Evolutionary conservation across 2,888 invertebrate species (phyloP).

Genomic region (Trachelus stipa): DNA sequence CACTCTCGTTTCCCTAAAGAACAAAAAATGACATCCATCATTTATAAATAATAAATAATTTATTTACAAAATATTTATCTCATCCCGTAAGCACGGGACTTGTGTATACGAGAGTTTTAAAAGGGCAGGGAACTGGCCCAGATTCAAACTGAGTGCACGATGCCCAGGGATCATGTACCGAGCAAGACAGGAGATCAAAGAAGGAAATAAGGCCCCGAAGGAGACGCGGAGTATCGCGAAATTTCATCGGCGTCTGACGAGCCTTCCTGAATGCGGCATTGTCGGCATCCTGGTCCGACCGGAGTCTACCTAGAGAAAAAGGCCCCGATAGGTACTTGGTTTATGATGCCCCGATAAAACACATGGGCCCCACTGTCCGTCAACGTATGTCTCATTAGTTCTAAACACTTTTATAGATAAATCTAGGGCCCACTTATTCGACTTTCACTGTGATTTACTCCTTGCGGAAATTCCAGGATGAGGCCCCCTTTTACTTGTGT

Average conservation of each 20-base stretch:
- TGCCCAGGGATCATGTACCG: not conserved
- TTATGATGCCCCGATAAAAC: slow-evolving; percentile 10
- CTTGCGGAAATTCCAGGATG: too few species aligned
- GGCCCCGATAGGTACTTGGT: not conserved
- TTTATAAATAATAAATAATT: not conserved
- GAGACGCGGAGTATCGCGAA: slow-evolving; percentile 40
- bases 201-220: not conserved
- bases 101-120: too few species aligned
- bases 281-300: slow-evolving; percentile 25
- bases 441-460: too few species aligned
- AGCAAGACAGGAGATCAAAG: slow-evolving; percentile 18
- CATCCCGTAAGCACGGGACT: too few species aligned
- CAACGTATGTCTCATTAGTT: slow-evolving; percentile 53
- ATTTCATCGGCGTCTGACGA: slow-evolving; percentile 42
- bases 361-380: slow-evolving; percentile 34
- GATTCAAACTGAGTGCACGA: slow-evolving; percentile 32
- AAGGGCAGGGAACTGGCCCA: slow-evolving; percentile 42
- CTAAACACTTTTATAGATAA: slow-evolving; percentile 23
- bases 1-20: slow-evolving; percentile 70
- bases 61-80: too few species aligned
- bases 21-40: slow-evolving; percentile 21
- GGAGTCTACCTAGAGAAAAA: not conserved
- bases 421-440: too few species aligned
- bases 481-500: too few species aligned
- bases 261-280: slow-evolving; percentile 27